Conservation (phyloP, 2,888 invertebrate species). For the Oscheius sp. region DNA sequence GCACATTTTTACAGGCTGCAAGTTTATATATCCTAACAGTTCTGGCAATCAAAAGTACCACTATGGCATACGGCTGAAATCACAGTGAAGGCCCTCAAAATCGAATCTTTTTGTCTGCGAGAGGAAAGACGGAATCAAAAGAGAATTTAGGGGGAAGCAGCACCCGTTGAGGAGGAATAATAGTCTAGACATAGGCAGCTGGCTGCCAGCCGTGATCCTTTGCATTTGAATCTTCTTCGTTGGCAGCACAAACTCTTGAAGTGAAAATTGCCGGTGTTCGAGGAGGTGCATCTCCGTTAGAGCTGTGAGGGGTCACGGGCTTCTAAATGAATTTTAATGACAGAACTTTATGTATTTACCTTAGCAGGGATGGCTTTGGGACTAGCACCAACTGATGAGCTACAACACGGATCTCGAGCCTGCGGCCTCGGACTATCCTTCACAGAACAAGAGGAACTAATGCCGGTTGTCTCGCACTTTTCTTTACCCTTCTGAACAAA, state of each 20-base stretch:
- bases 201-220: slow-evolving; percentile 51
- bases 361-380: slow-evolving; percentile 24
- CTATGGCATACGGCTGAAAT: slow-evolving; percentile 21
- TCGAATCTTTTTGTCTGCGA: background rate
- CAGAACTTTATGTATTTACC: background rate
- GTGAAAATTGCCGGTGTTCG: slow-evolving; percentile 49
- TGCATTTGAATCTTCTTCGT: slow-evolving; percentile 13
- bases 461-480: slow-evolving; percentile 1
- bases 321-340: slow-evolving; percentile 4
- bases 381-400: slow-evolving; percentile 13
- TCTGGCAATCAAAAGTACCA: slow-evolving; percentile 12
- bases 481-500: slow-evolving; percentile 29
- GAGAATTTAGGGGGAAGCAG: slow-evolving; percentile 7
- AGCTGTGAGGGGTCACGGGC: slow-evolving; percentile 25
- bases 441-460: background rate
- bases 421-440: slow-evolving; percentile 23
- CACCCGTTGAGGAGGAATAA: slow-evolving; percentile 9
- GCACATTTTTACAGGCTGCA: slow-evolving; percentile 24
- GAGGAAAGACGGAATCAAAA: slow-evolving; percentile 29
- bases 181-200: slow-evolving; percentile 55
- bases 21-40: slow-evolving; percentile 24
- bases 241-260: slow-evolving; percentile 38
- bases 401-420: slow-evolving; percentile 21
- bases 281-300: slow-evolving; percentile 48
- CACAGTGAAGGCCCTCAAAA: slow-evolving; percentile 6